Percentiles rank a stretch among this genome's conserved stretches.
Evolutionary conservation across 2,888 invertebrate genomes (phyloP).

Genomic region (Chrysolina americana): DNA sequence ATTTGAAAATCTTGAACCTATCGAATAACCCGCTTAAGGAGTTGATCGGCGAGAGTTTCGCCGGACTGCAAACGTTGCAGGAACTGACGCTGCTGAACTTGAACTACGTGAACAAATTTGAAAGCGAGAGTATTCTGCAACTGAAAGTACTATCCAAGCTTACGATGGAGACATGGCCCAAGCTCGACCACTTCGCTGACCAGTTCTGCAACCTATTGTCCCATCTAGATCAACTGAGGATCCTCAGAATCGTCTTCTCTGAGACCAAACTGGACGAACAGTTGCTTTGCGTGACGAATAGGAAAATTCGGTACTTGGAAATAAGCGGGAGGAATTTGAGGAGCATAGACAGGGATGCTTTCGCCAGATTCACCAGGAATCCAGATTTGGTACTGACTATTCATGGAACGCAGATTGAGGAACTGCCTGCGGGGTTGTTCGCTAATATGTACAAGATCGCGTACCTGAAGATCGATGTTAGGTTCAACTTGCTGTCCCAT

Average conservation of each 20-base stretch:
- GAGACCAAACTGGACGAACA: constrained; percentile 83
- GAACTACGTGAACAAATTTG: constrained; percentile 80
- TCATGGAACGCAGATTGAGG: constrained; percentile 82
- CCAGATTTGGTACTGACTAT: constrained; percentile 85
- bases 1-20: constrained; percentile 83
- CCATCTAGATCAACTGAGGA: constrained; percentile 81
- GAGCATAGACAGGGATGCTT: constrained; percentile 83
- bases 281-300: constrained; percentile 82
- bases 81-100: constrained; percentile 83
- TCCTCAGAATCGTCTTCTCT: constrained; percentile 82
- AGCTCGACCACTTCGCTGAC: constrained; percentile 75
- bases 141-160: constrained; percentile 81
- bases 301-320: constrained; percentile 85
- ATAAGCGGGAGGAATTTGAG: constrained; percentile 84
- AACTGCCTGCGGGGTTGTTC: constrained; percentile 86
- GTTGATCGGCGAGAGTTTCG: constrained; percentile 80
- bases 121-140: constrained; percentile 82
- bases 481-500: constrained; percentile 84
- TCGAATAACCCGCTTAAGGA: constrained; percentile 87
- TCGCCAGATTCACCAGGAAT: constrained; percentile 80
- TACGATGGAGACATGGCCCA: constrained; percentile 82
- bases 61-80: constrained; percentile 80
- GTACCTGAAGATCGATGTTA: constrained; percentile 86
- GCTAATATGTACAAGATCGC: constrained; percentile 83
- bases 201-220: constrained; percentile 81